Evolutionary conservation across 2,797 vertebrate genomes (phyloP).

Genomic region (Neosalanx taihuensis): DNA sequence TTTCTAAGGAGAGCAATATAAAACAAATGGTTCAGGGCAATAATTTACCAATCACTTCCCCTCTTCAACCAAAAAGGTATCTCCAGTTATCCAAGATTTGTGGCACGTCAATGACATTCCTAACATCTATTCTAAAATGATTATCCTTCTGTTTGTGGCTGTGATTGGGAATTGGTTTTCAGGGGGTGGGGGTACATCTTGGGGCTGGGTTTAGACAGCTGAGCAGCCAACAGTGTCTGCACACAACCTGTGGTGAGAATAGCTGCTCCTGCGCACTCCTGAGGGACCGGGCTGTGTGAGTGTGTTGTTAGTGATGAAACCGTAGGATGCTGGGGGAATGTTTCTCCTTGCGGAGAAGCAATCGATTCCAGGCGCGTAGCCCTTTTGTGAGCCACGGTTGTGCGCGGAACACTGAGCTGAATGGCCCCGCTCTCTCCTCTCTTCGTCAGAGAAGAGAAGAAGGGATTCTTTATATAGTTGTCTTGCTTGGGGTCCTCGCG

Average conservation of each 20-base stretch:
- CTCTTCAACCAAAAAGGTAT: no score
- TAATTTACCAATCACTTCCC: no score
- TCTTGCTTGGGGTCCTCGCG: conserved; percentile 5
- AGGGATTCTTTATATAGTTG: conserved; percentile 4
- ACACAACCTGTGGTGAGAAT: background rate
- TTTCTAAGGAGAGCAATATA: no score
- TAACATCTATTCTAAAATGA: no score
- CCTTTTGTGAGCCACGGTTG: conserved; percentile 9
- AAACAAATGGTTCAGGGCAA: no score
- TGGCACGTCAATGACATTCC: no score
- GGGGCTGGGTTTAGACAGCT: no score
- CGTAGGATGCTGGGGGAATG: conserved; percentile 42
- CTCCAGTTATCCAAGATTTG: no score
- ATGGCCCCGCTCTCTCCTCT: conserved; percentile 6
- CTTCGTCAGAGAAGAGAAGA: conserved; percentile 5
- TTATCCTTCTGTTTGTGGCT: no score
- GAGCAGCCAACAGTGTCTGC: background rate
- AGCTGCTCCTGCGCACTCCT: conserved; percentile 6
- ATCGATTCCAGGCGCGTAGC: background rate
- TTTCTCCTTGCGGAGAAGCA: conserved; percentile 20
- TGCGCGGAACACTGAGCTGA: conserved; percentile 1
- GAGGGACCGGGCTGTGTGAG: conserved; percentile 13
- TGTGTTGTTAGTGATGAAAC: conserved; percentile 48
- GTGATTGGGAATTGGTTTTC: no score
- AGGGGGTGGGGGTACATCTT: no score